phyloP scores from a whole-genome alignment of 1,140 invertebrate genomes.

The Bombyx mandarina region DNA sequence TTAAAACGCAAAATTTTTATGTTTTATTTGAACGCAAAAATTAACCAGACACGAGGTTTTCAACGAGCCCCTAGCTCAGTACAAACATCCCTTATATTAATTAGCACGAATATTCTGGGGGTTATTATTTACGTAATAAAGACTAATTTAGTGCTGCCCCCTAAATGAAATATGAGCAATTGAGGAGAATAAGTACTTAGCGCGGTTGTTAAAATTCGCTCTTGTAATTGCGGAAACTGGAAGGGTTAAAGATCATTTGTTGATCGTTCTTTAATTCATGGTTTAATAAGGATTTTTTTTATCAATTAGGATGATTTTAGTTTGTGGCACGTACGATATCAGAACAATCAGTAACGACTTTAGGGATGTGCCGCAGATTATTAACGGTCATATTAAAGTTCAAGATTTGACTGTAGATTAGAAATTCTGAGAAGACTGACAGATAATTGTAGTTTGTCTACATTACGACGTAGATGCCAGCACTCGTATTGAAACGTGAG shows the following conservation, averaged over 20 bases:
- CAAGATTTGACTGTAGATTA: no score
- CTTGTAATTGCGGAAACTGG: neutral
- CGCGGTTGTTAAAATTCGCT: conserved; percentile 14
- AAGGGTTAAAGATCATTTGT: neutral
- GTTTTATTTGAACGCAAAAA: neutral
- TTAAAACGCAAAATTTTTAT: neutral
- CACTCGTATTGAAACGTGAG: no score
- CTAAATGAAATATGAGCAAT: conserved; percentile 65
- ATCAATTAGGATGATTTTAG: no score
- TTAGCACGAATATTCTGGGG: conserved; percentile 64
- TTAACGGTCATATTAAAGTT: no score
- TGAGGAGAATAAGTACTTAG: conserved; percentile 54
- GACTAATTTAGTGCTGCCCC: conserved; percentile 59
- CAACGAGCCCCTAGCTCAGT: neutral
- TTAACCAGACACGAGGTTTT: neutral
- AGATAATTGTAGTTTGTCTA: no score
- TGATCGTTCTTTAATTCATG: no score
- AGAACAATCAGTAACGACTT: no score
- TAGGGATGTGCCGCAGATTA: no score
- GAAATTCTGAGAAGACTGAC: no score
- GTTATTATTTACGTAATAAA: conserved; percentile 68
- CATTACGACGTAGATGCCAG: no score
- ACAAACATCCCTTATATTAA: conserved; percentile 53
- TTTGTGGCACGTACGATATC: no score
- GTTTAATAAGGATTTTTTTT: no score